These are phyloP conservation scores for Oriolus oriolus DNA, from an alignment of 2,113 vertebrate species.

Conservation along the genomic window DNA sequence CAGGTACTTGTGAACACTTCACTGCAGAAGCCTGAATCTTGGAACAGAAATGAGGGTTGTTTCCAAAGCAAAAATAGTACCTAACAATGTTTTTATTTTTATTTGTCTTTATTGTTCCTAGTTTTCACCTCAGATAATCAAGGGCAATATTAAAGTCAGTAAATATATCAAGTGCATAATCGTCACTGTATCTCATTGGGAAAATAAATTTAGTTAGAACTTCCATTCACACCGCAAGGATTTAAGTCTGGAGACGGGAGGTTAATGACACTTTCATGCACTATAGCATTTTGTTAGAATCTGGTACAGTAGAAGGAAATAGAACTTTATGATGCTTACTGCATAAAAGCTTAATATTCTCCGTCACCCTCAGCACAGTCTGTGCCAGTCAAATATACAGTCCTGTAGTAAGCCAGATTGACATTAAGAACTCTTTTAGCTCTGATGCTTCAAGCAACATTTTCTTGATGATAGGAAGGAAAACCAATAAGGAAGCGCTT, in stretches of 20 bases:
- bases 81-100: neutral
- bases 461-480: neutral
- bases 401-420: neutral
- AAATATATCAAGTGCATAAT: neutral
- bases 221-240: neutral
- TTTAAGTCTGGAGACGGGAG: neutral
- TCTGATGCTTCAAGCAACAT: neutral
- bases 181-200: neutral
- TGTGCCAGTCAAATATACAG: neutral
- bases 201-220: neutral
- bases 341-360: neutral
- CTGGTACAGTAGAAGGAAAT: neutral
- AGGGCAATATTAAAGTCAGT: neutral
- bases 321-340: neutral
- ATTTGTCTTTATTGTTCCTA: neutral
- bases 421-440: neutral
- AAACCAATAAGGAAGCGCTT: neutral
- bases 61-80: neutral
- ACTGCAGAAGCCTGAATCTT: neutral
- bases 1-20: neutral
- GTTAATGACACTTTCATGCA: neutral
- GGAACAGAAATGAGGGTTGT: neutral
- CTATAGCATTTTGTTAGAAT: neutral
- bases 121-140: neutral
- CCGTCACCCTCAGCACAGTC: neutral